phyloP scores from a whole-genome alignment of 2,888 invertebrate genomes.

The Lasioglossum marginatum region DNA sequence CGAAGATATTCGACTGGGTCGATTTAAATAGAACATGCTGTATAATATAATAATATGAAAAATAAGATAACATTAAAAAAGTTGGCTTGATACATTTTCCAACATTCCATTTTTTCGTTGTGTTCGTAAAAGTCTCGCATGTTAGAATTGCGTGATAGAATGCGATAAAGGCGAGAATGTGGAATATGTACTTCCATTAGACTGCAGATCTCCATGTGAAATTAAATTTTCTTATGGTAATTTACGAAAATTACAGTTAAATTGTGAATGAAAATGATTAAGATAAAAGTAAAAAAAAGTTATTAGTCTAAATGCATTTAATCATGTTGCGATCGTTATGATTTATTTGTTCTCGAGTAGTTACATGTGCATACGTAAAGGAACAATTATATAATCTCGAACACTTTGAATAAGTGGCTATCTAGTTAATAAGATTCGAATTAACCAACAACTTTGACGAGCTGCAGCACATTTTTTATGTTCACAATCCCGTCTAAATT shows the following conservation, averaged over 20 bases:
- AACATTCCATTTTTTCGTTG: not conserved
- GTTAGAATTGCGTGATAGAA: not conserved
- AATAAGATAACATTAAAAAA: too few relatives aligned
- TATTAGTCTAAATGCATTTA: not conserved
- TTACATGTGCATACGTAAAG: not conserved
- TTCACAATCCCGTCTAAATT: not conserved
- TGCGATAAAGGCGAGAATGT: not conserved
- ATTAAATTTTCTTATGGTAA: not conserved
- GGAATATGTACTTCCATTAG: too few relatives aligned
- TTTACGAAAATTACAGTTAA: not conserved
- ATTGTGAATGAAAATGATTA: not conserved
- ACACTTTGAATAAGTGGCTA: not conserved
- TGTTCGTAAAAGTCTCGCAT: not conserved
- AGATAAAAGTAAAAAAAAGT: not conserved
- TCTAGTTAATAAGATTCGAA: not conserved
- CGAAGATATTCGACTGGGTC: too few relatives aligned
- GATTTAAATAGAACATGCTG: too few relatives aligned
- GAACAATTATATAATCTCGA: not conserved
- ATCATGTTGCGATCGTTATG: not conserved
- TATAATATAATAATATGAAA: not conserved
- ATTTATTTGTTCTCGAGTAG: too few relatives aligned
- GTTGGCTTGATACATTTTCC: not conserved
- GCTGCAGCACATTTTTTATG: not conserved
- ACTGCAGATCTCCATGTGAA: not conserved
- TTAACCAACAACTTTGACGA: not conserved